phyloP scores from a whole-genome alignment of 1,140 invertebrate genomes.

The Drosophila simulans region DNA sequence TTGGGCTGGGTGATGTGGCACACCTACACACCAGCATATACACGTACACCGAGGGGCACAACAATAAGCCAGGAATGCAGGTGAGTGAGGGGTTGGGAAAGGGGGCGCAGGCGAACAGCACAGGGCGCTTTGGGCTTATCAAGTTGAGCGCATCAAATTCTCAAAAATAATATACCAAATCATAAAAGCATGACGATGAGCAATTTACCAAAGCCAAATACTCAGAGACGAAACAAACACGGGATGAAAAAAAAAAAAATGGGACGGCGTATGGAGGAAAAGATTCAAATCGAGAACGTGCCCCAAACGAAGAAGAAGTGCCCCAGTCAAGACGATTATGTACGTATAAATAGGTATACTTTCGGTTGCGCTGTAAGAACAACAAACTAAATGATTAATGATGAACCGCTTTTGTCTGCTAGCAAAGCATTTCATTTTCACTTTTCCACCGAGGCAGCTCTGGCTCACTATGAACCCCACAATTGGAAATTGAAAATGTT shows the following conservation, averaged over 20 bases:
- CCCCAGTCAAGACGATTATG: conserved; percentile 49
- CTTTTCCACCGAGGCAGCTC: conserved; percentile 38
- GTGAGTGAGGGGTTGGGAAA: background rate
- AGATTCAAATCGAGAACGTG: conserved; percentile 82
- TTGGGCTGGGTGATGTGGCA: conserved; percentile 45
- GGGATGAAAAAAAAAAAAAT: background rate
- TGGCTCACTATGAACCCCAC: conserved; percentile 16
- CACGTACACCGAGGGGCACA: conserved; percentile 44
- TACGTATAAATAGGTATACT: conserved; percentile 56
- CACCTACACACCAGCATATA: conserved; percentile 54
- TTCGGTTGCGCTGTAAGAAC: conserved; percentile 59
- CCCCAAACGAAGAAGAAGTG: conserved; percentile 43
- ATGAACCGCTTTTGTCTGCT: conserved; percentile 61
- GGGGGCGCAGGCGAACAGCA: background rate
- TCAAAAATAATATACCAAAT: conserved; percentile 77
- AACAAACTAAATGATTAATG: conserved; percentile 81
- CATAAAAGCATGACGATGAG: conserved; percentile 81
- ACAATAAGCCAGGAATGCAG: conserved; percentile 67
- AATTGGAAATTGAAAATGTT: conserved; percentile 67
- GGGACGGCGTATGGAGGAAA: conserved; percentile 6
- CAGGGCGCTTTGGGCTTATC: conserved; percentile 65
- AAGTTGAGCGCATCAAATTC: conserved; percentile 79
- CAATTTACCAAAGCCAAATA: conserved; percentile 77
- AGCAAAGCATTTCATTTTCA: conserved; percentile 67
- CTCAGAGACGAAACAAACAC: conserved; percentile 27